These are phyloP conservation scores for Macrotis lagotis DNA, from an alignment of 2,113 vertebrate genomes.

Conservation along the genomic window DNA sequence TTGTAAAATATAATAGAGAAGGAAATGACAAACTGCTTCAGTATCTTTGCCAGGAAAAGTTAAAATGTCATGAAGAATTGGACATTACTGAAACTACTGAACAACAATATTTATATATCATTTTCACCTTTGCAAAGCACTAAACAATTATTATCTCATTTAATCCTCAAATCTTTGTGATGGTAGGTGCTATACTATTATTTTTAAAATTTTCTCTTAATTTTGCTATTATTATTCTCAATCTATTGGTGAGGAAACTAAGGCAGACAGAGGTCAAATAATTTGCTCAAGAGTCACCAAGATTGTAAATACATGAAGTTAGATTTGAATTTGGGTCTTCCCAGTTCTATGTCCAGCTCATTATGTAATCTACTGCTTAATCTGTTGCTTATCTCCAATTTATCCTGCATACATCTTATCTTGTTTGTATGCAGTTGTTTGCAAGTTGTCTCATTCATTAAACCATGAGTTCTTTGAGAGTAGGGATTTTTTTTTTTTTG, in stretches of 20 bases:
- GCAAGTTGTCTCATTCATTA: not conserved
- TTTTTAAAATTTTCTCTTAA: too few relatives aligned
- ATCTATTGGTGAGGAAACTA: not conserved
- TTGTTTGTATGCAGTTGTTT: not conserved
- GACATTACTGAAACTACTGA: not conserved
- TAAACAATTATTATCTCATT: not conserved
- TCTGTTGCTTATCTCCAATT: not conserved
- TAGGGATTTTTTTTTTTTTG: not conserved
- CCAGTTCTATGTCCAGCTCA: not conserved
- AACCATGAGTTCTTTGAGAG: not conserved
- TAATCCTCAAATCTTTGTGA: not conserved
- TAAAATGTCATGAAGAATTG: not conserved
- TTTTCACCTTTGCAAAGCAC: not conserved
- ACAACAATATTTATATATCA: not conserved
- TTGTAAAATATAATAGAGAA: not conserved
- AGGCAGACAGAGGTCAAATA: not conserved
- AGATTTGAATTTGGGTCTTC: not conserved
- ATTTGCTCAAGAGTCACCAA: not conserved
- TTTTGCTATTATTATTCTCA: not conserved
- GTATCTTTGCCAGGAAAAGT: not conserved
- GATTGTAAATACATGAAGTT: not conserved
- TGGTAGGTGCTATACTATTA: not conserved
- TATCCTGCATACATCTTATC: not conserved
- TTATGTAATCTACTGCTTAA: not conserved
- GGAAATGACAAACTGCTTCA: not conserved